Percentiles rank a stretch among this genome's conserved stretches.
phyloP scores from a whole-genome alignment of 2,888 invertebrate genomes.

The Lissocephala sabroskyi region DNA sequence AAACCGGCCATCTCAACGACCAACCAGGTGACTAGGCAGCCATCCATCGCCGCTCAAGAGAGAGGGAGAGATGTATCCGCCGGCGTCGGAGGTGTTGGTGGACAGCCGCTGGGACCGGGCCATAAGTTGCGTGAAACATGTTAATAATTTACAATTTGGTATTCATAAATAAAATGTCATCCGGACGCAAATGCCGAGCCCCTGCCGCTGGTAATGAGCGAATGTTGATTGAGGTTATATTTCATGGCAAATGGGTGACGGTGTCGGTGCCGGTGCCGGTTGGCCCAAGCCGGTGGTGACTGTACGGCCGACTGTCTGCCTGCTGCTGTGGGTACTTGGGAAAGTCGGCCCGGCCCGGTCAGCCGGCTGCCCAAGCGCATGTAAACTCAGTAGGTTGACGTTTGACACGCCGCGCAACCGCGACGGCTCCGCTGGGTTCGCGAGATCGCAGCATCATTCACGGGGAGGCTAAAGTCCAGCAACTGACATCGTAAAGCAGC shows the following conservation, averaged over 20 bases:
- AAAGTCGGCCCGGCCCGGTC: conserved; percentile 31
- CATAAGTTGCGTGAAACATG: conserved; percentile 69
- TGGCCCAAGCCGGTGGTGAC: not conserved
- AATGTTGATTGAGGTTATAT: conserved; percentile 71
- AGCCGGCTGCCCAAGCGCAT: conserved; percentile 23
- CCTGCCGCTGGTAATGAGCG: conserved; percentile 47
- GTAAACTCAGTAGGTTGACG: conserved; percentile 42
- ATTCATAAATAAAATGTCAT: conserved; percentile 72
- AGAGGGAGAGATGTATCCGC: too few relatives aligned
- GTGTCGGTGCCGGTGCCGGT: not conserved
- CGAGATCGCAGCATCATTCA: conserved; percentile 8
- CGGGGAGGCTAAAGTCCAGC: not conserved
- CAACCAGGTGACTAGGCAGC: not conserved
- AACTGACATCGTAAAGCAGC: conserved; percentile 4
- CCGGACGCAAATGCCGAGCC: conserved; percentile 24
- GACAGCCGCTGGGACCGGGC: conserved; percentile 25
- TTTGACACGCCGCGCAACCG: conserved; percentile 44
- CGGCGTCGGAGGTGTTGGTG: too few relatives aligned
- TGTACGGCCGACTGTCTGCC: too few relatives aligned
- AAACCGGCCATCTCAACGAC: conserved; percentile 21
- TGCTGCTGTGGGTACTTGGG: conserved; percentile 20
- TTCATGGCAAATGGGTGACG: conserved; percentile 24
- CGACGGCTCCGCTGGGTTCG: conserved; percentile 4
- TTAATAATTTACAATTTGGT: conserved; percentile 73
- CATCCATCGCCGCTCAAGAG: not conserved